These are phyloP conservation scores for Scolanthus callimorphus DNA, from an alignment of 92 coral and sea anemone genomes.

Conservation along the genomic window DNA sequence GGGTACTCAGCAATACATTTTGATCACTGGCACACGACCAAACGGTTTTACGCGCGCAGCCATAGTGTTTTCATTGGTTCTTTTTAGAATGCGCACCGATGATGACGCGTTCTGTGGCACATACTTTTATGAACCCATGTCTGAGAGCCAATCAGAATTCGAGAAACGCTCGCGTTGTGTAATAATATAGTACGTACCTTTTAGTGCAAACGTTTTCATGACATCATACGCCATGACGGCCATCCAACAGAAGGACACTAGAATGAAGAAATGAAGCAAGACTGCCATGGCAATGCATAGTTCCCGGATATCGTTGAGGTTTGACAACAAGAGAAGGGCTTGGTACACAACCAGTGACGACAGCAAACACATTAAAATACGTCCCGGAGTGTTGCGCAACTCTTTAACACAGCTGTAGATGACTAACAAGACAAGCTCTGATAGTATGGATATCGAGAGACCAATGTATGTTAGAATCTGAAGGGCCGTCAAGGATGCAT, in stretches of 20 bases:
- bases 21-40: no score
- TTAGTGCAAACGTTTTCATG: constrained; percentile 41
- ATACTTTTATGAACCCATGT: no score
- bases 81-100: no score
- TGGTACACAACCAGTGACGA: constrained; percentile 22
- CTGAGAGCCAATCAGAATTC: no score
- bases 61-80: no score
- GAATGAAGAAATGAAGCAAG: constrained; percentile 24
- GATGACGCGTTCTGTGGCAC: no score
- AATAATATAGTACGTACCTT: constrained; percentile 22
- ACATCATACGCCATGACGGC: constrained; percentile 41
- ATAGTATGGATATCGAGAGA: constrained; percentile 9
- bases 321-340: neutral
- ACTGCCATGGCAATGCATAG: constrained; percentile 26
- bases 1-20: neutral
- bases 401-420: constrained; percentile 8
- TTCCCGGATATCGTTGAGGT: constrained; percentile 11
- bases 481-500: neutral
- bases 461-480: constrained; percentile 12
- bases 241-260: constrained; percentile 46
- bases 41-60: no score
- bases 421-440: constrained; percentile 17
- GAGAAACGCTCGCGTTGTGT: no score
- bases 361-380: constrained; percentile 24
- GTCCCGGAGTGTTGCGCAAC: constrained; percentile 36